phyloP scores from a whole-genome alignment of 1,140 invertebrate genomes.

The Ladona fulva region DNA sequence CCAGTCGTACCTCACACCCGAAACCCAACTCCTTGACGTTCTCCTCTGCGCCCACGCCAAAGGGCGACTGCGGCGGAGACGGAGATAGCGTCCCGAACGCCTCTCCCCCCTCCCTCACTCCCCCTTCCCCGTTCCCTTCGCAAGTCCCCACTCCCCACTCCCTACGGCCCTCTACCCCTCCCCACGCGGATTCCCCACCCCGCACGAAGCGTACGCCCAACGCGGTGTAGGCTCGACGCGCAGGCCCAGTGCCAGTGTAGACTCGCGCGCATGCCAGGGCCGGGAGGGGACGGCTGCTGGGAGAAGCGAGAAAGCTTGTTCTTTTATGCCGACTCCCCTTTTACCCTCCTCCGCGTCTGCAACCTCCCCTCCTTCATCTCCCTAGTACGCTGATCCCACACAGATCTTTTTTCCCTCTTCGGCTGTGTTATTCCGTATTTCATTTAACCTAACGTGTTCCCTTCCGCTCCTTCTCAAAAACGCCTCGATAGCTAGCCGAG shows the following conservation, averaged over 20 bases:
- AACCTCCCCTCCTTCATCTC: background rate
- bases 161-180: background rate
- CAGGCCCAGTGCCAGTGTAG: background rate
- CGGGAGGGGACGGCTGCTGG: background rate
- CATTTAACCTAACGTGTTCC: no score
- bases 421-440: no score
- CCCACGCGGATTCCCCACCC: background rate
- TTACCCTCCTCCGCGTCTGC: background rate
- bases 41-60: background rate
- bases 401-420: background rate
- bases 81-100: background rate
- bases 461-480: no score
- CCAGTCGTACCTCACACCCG: no score
- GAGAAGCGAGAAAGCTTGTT: background rate
- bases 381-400: background rate
- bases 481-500: no score
- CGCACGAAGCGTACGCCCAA: background rate
- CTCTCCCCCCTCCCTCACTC: background rate
- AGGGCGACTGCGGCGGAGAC: background rate
- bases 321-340: conserved; percentile 3
- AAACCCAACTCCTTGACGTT: background rate
- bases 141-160: background rate
- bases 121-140: background rate
- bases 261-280: background rate
- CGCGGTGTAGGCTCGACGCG: background rate